Evolutionary conservation across 1,140 invertebrate genomes (phyloP).

Genomic region (Micrasema minimum): DNA sequence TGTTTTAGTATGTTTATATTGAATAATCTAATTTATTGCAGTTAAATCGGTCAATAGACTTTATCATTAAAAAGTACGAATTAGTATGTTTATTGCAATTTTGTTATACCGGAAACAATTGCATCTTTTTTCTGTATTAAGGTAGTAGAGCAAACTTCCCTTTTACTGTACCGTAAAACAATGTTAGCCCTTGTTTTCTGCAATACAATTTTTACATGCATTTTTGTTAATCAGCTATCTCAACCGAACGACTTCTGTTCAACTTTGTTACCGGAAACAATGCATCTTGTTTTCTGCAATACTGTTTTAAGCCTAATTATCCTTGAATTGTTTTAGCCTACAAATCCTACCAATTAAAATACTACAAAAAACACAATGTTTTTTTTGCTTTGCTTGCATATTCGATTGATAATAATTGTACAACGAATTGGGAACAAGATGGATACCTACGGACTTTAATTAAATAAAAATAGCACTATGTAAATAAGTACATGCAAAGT

Average conservation of each 20-base stretch:
- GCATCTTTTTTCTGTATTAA: no score
- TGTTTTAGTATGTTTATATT: no score
- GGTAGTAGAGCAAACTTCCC: background rate
- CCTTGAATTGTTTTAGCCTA: slow-evolving; percentile 23
- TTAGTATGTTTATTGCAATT: background rate
- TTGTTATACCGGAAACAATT: no score
- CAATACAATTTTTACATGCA: slow-evolving; percentile 38
- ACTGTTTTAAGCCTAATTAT: slow-evolving; percentile 20
- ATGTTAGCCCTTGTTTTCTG: slow-evolving; percentile 1
- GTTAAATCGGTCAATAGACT: background rate
- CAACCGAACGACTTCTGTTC: slow-evolving; percentile 27
- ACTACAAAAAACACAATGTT: background rate
- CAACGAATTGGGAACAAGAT: no score
- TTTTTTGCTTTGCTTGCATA: background rate
- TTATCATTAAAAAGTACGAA: background rate
- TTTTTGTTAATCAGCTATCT: slow-evolving; percentile 25
- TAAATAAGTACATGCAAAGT: no score
- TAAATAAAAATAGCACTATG: no score
- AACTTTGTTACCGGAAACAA: slow-evolving; percentile 2
- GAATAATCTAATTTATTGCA: no score
- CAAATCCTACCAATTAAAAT: slow-evolving; percentile 27
- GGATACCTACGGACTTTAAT: no score
- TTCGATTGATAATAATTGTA: background rate
- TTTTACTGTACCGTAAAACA: slow-evolving; percentile 19
- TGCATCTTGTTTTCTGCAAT: background rate